Evolutionary conservation across 2,888 invertebrate genomes (phyloP).

Genomic region (Amitus sp.): DNA sequence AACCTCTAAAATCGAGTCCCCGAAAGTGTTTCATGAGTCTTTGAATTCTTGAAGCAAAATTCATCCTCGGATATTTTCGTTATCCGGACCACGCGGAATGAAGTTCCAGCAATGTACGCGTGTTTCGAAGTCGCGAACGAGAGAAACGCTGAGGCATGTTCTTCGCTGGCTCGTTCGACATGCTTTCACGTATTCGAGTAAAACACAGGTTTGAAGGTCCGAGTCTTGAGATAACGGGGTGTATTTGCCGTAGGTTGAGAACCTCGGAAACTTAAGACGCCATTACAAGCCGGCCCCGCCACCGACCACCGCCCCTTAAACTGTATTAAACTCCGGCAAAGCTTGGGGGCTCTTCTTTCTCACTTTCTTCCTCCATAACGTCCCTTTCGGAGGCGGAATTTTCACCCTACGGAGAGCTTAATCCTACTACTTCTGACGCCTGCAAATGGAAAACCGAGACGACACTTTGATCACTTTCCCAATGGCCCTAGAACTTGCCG

Average conservation of each 20-base stretch:
- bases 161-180: constrained; percentile 15
- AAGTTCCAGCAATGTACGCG: constrained; percentile 9
- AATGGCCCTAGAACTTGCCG: constrained; percentile 39
- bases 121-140: constrained; percentile 1
- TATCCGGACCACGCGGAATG: neutral
- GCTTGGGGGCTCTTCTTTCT: constrained; percentile 55
- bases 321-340: constrained; percentile 65
- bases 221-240: constrained; percentile 1
- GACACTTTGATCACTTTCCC: constrained; percentile 59
- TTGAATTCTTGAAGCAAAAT: too few species aligned
- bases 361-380: constrained; percentile 43
- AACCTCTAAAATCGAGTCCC: too few species aligned
- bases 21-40: too few species aligned
- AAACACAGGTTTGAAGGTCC: constrained; percentile 6
- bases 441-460: constrained; percentile 50
- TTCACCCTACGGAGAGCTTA: constrained; percentile 37
- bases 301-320: constrained; percentile 64
- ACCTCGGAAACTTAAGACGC: constrained; percentile 64
- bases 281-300: constrained; percentile 61
- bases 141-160: constrained; percentile 4
- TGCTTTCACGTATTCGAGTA: constrained; percentile 10
- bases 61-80: too few species aligned
- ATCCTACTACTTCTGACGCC: constrained; percentile 19
- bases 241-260: constrained; percentile 48
- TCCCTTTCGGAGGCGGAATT: constrained; percentile 22